Base-by-base conservation (phyloP, 2,113 vertebrate species). In the Neoarius graeffei region DNA sequence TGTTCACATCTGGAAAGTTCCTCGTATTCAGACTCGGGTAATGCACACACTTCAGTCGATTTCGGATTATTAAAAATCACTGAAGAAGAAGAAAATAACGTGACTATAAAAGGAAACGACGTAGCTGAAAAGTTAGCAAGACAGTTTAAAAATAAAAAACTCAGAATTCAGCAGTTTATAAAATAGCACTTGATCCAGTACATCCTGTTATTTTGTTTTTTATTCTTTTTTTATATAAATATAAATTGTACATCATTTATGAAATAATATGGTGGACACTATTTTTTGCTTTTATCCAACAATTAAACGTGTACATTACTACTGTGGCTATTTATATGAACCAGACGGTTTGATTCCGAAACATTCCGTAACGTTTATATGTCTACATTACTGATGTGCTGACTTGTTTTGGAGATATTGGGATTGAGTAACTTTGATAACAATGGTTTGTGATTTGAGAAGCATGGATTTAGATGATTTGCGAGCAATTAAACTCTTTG, bases 171-270 rank as follows among this genome's bases (percentile, higher is more conserved):
- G 14, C 59, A 60, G 59, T 14, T 11, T n/a, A 66, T 50, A 76
- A 54, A 77, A n/a, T n/a, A 77, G 74, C 42, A 74, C 71, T 48
- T 50, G 71, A 74, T 74, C 42, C 42, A 42, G 66, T 67, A n/a
- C 66, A 67, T 11, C 15, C 11, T 71, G 27, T 30, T 71, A 30
- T 59, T 5, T 59, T 3, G 57, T 4, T 59, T 59, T 59, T 17
- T 19, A 57, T 57, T 54, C 3, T 60, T 14, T 20, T 20, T 23
- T 7, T 59, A 59, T 59, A 19, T 59, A 59, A 17, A 59, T 59
- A 59, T 59, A 59, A 25, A 66, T 66, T 66, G 8, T n/a, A 25
- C 62, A n/a, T 25, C 27, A n/a, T 67, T 67, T 67, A 67, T 13
- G 10, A 13, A 27, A 25, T 64, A 64, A 20, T 64, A 64, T 64